Conservation (phyloP, 2,113 vertebrate genomes). For the Ancistrus triradiatus region DNA sequence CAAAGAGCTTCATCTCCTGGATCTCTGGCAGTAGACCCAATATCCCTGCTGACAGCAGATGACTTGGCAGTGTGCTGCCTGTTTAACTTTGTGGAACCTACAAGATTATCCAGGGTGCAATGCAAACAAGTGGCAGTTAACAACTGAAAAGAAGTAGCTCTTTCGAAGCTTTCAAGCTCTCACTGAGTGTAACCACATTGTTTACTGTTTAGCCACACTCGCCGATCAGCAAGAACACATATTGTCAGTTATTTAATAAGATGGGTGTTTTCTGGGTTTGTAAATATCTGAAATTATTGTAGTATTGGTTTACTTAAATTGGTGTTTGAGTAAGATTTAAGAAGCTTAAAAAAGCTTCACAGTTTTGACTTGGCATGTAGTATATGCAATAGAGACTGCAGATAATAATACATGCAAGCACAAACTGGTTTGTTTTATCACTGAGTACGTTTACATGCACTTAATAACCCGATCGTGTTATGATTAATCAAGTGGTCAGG, state of each 20-base stretch:
- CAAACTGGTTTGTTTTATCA: too few relatives aligned
- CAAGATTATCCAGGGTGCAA: conserved; percentile 64
- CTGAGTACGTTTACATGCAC: too few relatives aligned
- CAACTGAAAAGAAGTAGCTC: conserved; percentile 37
- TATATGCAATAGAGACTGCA: too few relatives aligned
- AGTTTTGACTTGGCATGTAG: too few relatives aligned
- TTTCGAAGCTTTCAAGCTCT: conserved; percentile 39
- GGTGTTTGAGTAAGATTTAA: too few relatives aligned
- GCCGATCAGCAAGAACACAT: conserved; percentile 22
- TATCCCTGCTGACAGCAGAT: conserved; percentile 55
- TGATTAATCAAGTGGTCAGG: too few relatives aligned
- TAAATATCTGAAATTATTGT: too few relatives aligned
- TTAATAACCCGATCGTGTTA: too few relatives aligned
- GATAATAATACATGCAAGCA: too few relatives aligned
- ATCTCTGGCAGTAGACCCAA: conserved; percentile 59
- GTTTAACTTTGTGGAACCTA: conserved; percentile 69
- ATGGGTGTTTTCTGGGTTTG: too few relatives aligned
- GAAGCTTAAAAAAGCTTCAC: too few relatives aligned
- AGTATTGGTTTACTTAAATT: too few relatives aligned
- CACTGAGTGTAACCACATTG: conserved; percentile 44
- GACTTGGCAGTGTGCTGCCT: conserved; percentile 65
- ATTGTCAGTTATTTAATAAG: conserved; percentile 17
- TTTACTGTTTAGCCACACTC: conserved; percentile 48
- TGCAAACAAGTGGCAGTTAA: conserved; percentile 58
- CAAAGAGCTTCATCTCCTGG: conserved; percentile 14